Conservation (phyloP, 2,113 vertebrate species). For the Butastur rufipennis region DNA sequence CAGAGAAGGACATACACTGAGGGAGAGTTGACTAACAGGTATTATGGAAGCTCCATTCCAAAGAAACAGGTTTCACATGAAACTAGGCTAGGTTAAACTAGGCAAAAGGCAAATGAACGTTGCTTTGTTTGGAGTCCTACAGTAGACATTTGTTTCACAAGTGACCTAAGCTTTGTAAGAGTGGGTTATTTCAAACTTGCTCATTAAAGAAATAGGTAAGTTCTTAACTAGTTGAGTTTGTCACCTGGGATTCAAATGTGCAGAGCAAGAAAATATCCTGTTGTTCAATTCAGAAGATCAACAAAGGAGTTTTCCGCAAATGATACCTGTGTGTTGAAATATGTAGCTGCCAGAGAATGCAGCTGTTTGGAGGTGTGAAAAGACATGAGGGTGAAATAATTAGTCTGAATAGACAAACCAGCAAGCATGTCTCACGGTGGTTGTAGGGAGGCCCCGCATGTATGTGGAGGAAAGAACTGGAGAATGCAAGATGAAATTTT, state of each 20-base stretch:
- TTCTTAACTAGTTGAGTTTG: background rate
- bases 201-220: background rate
- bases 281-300: background rate
- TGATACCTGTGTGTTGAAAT: accelerated
- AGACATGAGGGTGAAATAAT: background rate
- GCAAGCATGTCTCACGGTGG: accelerated
- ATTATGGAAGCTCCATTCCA: background rate
- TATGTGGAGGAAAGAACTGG: background rate
- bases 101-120: background rate
- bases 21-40: background rate
- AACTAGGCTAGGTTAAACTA: background rate
- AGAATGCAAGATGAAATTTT: background rate
- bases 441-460: accelerated
- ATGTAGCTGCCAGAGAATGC: background rate
- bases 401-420: background rate
- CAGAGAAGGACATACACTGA: background rate
- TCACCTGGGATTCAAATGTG: background rate
- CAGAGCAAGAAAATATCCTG: background rate
- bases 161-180: background rate
- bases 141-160: background rate
- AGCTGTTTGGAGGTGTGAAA: background rate
- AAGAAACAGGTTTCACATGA: background rate
- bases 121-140: background rate
- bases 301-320: background rate
- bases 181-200: background rate